Evolutionary conservation across 2,888 invertebrate genomes (phyloP).

Genomic region (Anodontia alba): DNA sequence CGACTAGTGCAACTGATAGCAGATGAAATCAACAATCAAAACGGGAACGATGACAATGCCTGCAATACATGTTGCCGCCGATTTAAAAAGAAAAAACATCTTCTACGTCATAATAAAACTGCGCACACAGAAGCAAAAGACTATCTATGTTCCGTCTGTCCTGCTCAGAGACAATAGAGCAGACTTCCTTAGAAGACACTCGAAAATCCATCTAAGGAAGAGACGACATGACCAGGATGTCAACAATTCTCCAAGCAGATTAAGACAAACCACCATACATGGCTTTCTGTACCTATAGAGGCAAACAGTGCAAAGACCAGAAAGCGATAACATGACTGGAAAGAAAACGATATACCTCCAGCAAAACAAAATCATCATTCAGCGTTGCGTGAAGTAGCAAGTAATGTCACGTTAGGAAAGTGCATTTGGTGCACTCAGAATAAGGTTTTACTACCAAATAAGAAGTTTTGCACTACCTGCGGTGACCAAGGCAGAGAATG

Average conservation of each 20-base stretch:
- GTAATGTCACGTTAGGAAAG: not conserved
- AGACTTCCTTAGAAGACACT: not conserved
- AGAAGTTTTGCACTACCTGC: too few species aligned
- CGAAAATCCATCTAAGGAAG: not conserved
- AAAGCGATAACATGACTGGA: not conserved
- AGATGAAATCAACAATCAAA: not conserved
- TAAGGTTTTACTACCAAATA: too few species aligned
- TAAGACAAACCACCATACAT: too few species aligned
- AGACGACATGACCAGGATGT: not conserved
- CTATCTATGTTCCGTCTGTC: not conserved
- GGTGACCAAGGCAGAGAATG: slow-evolving; percentile 40
- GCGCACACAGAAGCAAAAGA: not conserved
- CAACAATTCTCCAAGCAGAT: not conserved
- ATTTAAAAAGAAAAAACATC: not conserved
- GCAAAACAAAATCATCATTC: not conserved
- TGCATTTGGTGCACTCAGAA: too few species aligned
- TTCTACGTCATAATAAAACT: too few species aligned
- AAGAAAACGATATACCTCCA: not conserved
- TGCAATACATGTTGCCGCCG: not conserved
- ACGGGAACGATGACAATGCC: not conserved
- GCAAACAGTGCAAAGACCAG: not conserved
- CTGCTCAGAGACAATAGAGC: not conserved
- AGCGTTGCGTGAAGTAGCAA: not conserved
- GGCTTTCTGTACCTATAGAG: too few species aligned
- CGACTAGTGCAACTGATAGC: not conserved